phyloP scores from a whole-genome alignment of 2,797 vertebrate genomes.

The Galago senegalensis region DNA sequence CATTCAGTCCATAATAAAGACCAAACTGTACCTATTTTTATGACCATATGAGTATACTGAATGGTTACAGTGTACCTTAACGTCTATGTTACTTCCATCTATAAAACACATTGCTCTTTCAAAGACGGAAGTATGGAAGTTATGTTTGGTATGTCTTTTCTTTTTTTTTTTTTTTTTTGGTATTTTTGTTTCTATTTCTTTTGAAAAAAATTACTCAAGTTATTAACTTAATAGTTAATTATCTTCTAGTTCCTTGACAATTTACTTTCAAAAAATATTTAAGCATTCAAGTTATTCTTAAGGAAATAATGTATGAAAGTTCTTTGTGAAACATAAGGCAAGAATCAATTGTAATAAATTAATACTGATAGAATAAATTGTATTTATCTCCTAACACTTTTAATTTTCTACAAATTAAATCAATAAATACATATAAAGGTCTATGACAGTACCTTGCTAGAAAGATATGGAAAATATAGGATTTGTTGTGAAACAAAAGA shows the following conservation, averaged over 20 bases:
- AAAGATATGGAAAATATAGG: not conserved
- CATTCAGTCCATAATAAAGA: not conserved
- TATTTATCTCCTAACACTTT: not conserved
- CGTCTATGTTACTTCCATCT: not conserved
- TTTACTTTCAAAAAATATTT: not conserved
- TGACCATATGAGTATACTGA: not conserved
- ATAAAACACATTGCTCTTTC: not conserved
- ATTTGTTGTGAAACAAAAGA: not conserved
- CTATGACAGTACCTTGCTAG: not conserved
- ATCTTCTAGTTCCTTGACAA: not conserved
- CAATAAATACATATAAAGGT: not conserved
- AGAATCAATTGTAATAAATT: not conserved
- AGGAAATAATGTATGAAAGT: not conserved
- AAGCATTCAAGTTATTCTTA: not conserved
- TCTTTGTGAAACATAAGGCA: not conserved
- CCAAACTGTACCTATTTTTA: not conserved
- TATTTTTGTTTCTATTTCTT: not conserved
- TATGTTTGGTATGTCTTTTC: not conserved
- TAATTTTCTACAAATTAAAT: not conserved
- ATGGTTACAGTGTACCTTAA: not conserved
- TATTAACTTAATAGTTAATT: not conserved
- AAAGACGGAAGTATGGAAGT: not conserved
- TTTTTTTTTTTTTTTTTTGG: not conserved
- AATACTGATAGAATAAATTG: not conserved
- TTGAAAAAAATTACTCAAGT: not conserved